These are phyloP conservation scores for Hypomecis punctinalis DNA, from an alignment of 2,888 invertebrate genomes.

Conservation along the genomic window DNA sequence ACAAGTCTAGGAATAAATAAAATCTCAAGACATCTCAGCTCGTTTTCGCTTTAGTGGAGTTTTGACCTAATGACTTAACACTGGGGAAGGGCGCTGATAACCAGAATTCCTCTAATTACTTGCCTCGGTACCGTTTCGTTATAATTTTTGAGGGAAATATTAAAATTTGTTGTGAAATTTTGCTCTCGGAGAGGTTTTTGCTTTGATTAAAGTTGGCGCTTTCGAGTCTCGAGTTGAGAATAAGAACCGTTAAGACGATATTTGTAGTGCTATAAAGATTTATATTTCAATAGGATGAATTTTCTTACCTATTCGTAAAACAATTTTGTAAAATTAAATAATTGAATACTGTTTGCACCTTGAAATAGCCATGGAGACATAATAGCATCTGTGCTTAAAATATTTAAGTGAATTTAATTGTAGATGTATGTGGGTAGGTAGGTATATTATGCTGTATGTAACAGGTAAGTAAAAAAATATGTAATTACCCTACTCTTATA, in stretches of 20 bases:
- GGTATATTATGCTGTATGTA: too few species aligned
- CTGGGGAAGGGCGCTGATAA: constrained; percentile 25
- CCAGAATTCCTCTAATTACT: constrained; percentile 33
- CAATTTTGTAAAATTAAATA: too few species aligned
- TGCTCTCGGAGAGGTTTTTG: constrained; percentile 13
- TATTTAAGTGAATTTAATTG: too few species aligned
- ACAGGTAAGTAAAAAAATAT: too few species aligned
- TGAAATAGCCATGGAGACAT: too few species aligned
- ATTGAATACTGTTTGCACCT: too few species aligned
- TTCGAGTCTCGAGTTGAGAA: constrained; percentile 3
- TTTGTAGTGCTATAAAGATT: background rate
- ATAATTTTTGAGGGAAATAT: constrained; percentile 28
- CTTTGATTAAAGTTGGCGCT: constrained; percentile 21
- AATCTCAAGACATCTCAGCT: too few species aligned
- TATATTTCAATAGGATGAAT: background rate
- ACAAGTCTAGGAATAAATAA: too few species aligned
- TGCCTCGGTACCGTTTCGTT: constrained; percentile 21
- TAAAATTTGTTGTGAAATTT: constrained; percentile 24
- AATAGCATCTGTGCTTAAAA: too few species aligned
- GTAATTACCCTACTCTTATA: too few species aligned
- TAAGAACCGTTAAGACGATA: background rate
- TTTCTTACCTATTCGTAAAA: background rate
- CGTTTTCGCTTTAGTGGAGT: too few species aligned
- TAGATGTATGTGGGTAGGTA: too few species aligned
- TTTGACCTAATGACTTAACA: constrained; percentile 24